Evolutionary conservation across 92 coral and sea anemone genomes (phyloP), one percentile per base, ranked within the genome.

Genomic region (Porites rus): DNA sequence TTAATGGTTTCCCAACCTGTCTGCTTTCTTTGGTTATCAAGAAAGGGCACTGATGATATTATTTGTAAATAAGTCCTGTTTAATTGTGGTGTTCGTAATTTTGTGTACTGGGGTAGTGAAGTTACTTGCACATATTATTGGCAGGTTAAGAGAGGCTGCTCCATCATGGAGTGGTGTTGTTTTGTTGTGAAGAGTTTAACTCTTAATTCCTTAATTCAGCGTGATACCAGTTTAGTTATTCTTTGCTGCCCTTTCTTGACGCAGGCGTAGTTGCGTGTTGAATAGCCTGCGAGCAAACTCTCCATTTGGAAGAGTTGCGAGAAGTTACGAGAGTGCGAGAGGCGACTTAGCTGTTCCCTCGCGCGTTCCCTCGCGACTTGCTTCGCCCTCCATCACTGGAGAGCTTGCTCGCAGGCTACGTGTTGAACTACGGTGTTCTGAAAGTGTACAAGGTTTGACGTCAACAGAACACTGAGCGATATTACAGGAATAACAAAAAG

Each of bases 241-340:
- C 64, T 69, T 18, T 59, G 78, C 74, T 61, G 78, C 87, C 73
- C 80, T 83, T 73, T 83, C 87, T 83, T 83, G 87, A 74, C 19
- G 21, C 38, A 81, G 86, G 77, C 13, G 69, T 25, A 58, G 77
- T 70, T 81, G 69, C 60, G 61, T 70, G 75, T 67, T 20, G 24
- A 53, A 19, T 38, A 38, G 46, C 46, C 5, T 38, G 0, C 46
- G 46, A 38, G 46, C 46, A 0, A 38, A 4, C 46, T 38, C 46
- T 38, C 46, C 46, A 38, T 38, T 38, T 38, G 46, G 46, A 38
- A 3, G 46, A 38, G 46, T 38, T 38, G 46, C 7, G 46, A 3
- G 46, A 38, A 38, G 46, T 38, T 38, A 4, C 46, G 46, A 6
- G 46, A 28, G 31, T 0, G 31, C 31, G 31, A 28, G 31, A 0